Base-by-base conservation (phyloP, 2,797 vertebrate genomes). In the Darevskia mixta region DNA sequence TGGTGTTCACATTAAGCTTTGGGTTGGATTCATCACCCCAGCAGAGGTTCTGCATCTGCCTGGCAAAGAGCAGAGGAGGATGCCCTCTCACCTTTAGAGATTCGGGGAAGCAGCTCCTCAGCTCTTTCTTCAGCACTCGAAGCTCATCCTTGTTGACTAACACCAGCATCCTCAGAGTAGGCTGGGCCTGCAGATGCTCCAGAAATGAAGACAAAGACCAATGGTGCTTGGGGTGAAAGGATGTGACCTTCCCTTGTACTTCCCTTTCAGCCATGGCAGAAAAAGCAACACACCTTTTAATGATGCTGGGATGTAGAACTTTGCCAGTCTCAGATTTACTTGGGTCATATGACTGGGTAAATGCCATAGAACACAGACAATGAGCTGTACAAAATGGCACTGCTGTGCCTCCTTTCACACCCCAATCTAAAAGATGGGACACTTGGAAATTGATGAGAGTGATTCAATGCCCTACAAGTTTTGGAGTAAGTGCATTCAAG, bases 31-130 rank as follows among this genome's bases (percentile, higher is more conserved):
- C 8, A 8, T 35, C 35, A 8, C 6, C 3, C 29, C 29, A 77
- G 5, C 55, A 43, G 49, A 27, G 23, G 58, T 43, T 55, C 17
- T n/a, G 9, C 23, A 20, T 23, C 38, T 49, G 32, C 4, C 10
- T 35, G 32, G n/a, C 5, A 38, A 35, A 69, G n/a, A 55, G 20
- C 66, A 38, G 18, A 32, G 29, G 49, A 73, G 23, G 35, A 29
- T 38, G 5, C 32, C 15, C 25, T 71, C 85, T 86, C 25, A 86
- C 85, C 85, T 86, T 86, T 11, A 86, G 77, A 67, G 85, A 86
- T 64, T 86, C 66, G 1, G 85, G 85, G 45, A 86, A 86, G 66
- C n/a, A 79, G 2, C 77, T 55, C 15, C 43, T 49, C 27, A 86
- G 66, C 32, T 86, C 43, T 55, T 71, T 58, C 43, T 86, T 71